Evolutionary conservation across 2,113 vertebrate genomes (phyloP).

Genomic region (Lutjanus erythropterus): DNA sequence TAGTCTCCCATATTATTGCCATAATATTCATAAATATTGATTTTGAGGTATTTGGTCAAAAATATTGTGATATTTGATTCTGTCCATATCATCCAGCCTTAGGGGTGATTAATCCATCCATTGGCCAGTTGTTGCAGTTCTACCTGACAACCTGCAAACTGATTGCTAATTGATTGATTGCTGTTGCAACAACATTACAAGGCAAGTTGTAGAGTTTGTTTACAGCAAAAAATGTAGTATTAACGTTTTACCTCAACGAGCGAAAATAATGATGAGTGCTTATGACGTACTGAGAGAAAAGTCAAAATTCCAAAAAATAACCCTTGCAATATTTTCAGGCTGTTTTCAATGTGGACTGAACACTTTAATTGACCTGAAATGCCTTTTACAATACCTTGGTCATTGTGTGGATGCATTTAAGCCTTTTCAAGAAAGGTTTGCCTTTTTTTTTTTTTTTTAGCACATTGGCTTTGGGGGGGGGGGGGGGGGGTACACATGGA

Average conservation of each 20-base stretch:
- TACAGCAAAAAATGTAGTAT: not conserved
- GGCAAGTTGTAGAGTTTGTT: not conserved
- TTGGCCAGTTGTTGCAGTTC: too few species aligned
- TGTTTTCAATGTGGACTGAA: not conserved
- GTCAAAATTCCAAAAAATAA: not conserved
- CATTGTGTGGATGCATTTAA: not conserved
- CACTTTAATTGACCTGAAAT: not conserved
- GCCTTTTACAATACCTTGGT: not conserved
- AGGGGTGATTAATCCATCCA: too few species aligned
- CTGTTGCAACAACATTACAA: slow-evolving; percentile 1
- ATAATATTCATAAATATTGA: too few species aligned
- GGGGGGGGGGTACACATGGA: too few species aligned
- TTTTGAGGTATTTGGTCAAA: too few species aligned
- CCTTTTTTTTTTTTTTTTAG: too few species aligned
- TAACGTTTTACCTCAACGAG: not conserved
- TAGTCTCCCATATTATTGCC: too few species aligned
- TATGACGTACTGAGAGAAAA: not conserved
- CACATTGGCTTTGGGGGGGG: too few species aligned
- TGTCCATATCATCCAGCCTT: too few species aligned
- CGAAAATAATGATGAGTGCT: not conserved
- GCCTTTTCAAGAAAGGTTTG: not conserved
- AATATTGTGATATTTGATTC: too few species aligned
- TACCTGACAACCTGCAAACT: not conserved
- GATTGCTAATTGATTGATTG: not conserved
- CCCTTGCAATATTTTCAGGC: not conserved